These are phyloP conservation scores for Sphenodon punctatus DNA, from an alignment of 2,797 vertebrate species.

Conservation along the genomic window DNA sequence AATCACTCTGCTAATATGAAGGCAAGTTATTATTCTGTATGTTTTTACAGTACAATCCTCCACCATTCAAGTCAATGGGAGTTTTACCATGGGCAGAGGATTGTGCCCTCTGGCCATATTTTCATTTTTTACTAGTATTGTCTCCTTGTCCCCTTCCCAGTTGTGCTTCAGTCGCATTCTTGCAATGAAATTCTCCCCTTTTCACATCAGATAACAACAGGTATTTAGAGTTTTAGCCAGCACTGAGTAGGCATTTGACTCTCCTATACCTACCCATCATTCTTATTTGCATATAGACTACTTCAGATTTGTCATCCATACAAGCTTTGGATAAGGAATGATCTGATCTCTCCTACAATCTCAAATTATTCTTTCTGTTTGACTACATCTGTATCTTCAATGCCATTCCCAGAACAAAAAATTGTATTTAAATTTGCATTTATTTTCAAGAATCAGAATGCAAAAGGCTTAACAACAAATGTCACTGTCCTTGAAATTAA, in stretches of 20 bases:
- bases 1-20: constrained; percentile 14
- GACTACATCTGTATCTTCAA: background rate
- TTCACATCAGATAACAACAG: background rate
- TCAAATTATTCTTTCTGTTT: background rate
- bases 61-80: no score
- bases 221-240: constrained; percentile 3
- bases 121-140: no score
- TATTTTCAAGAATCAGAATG: background rate
- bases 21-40: background rate
- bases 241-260: background rate
- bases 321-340: background rate
- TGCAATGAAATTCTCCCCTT: constrained; percentile 1
- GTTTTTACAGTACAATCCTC: background rate
- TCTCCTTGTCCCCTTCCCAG: constrained; percentile 1
- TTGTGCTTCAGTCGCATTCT: constrained; percentile 15
- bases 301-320: constrained; percentile 14
- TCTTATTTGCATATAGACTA: background rate
- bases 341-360: background rate
- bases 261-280: background rate
- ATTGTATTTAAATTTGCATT: constrained; percentile 5
- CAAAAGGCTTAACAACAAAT: constrained; percentile 6
- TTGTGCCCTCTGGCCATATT: no score
- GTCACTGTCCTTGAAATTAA: constrained; percentile 5
- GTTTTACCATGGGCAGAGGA: no score
- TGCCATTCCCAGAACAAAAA: background rate